Conservation (phyloP, 2,888 invertebrate genomes). For the Drosophila hamatofila region DNA sequence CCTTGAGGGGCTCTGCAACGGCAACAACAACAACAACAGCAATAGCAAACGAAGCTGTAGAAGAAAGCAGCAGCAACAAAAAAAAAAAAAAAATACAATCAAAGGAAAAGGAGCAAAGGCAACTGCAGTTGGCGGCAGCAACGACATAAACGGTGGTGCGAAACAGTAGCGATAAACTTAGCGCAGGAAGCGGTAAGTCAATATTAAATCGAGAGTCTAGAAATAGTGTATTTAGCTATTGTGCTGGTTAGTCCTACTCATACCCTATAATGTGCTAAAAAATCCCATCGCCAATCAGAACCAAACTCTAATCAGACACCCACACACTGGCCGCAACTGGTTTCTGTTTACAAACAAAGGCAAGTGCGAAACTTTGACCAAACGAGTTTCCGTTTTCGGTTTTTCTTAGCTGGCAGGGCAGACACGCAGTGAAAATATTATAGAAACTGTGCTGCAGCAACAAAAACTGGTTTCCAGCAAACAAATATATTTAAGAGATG, state of each 20-base stretch:
- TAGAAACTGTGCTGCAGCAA: not conserved
- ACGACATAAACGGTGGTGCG: conserved; percentile 12
- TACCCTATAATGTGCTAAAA: conserved; percentile 5
- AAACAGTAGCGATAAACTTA: conserved; percentile 42
- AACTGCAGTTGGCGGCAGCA: conserved; percentile 3
- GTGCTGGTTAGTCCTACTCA: not conserved
- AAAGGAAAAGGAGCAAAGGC: conserved; percentile 1
- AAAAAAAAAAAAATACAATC: not conserved
- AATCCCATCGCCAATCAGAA: conserved; percentile 1
- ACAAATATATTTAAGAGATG: not conserved
- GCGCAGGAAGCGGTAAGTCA: conserved; percentile 77
- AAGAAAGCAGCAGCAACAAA: conserved; percentile 1
- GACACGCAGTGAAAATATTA: conserved; percentile 38
- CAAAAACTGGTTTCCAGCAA: conserved; percentile 55
- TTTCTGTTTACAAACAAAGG: conserved; percentile 75
- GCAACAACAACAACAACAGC: not conserved
- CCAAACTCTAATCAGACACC: conserved; percentile 20
- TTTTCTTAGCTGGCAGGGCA: conserved; percentile 32
- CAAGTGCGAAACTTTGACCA: conserved; percentile 55
- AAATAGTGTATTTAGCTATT: conserved; percentile 5
- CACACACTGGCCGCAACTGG: conserved; percentile 60
- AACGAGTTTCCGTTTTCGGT: conserved; percentile 42
- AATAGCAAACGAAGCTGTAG: conserved; percentile 1
- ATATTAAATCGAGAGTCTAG: conserved; percentile 6
- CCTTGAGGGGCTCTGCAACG: conserved; percentile 31